A percentile compares a stretch with the other conserved stretches of the same genome.
These are phyloP conservation scores for Amyelois transitella DNA, from an alignment of 1,140 invertebrate genomes.

Conservation along the genomic window DNA sequence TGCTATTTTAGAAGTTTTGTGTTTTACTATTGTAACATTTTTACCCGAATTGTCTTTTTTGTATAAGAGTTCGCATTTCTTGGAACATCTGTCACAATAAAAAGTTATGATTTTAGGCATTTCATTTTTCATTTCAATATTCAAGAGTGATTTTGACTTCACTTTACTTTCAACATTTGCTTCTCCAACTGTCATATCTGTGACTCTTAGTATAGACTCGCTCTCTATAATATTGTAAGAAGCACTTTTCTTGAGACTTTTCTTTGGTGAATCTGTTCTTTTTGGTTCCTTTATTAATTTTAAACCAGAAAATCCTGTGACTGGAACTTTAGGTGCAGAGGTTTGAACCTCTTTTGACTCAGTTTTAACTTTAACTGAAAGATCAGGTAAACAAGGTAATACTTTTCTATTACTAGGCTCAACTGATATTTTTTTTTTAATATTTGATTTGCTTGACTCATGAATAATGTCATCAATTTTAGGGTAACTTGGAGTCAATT, in stretches of 20 bases:
- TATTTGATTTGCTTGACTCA: no score
- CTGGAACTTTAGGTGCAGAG: slow-evolving; percentile 15
- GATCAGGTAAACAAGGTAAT: not conserved
- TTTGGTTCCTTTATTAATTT: slow-evolving; percentile 39
- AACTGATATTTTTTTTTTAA: not conserved
- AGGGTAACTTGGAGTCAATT: no score
- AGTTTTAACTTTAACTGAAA: slow-evolving; percentile 11
- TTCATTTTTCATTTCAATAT: slow-evolving; percentile 18
- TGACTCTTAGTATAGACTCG: slow-evolving; percentile 54
- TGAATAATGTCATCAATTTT: no score
- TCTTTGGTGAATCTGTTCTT: slow-evolving; percentile 21
- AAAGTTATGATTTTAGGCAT: slow-evolving; percentile 29
- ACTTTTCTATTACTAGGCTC: not conserved
- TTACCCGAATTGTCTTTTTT: slow-evolving; percentile 17
- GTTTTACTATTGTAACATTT: no score
- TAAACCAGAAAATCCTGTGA: slow-evolving; percentile 28
- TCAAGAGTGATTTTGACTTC: slow-evolving; percentile 36
- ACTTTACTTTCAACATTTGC: slow-evolving; percentile 15
- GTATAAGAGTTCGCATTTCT: not conserved
- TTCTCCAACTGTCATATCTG: slow-evolving; percentile 47
- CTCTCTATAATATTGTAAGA: slow-evolving; percentile 58
- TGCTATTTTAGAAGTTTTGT: not conserved
- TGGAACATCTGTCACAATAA: slow-evolving; percentile 30
- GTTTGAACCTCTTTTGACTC: slow-evolving; percentile 42
- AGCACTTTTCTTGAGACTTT: slow-evolving; percentile 34